Evolutionary conservation across 1,140 invertebrate genomes (phyloP), one percentile per base, ranked within the genome.

Genomic region (Anoplophora glabripennis): DNA sequence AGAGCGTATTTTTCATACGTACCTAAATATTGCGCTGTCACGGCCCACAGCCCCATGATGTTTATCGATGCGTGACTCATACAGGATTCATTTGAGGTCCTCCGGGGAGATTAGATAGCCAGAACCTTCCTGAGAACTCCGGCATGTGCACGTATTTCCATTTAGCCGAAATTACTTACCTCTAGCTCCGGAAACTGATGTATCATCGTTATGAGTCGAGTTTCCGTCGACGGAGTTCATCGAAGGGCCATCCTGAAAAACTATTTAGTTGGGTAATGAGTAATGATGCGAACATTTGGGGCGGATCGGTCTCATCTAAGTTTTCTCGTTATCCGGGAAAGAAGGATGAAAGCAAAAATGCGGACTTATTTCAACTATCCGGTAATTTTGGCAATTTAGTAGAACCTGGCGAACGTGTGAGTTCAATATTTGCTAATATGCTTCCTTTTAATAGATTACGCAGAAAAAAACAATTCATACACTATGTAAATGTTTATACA

Each of bases 71-170:
- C 28, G 44, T 28, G 38, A 46, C 41, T 44, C 41, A 44, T 44
- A 12, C 14, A 44, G 12, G 12, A 28, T 18, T 46, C 44, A 46
- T 46, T 46, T 46, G 44, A 21, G 44, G 44, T 46, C 44, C 44
- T 46, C 28, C 9, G 44, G 38, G 44, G 11, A 18, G 12, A 46
- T 46, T 46, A 46, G 44, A 46, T 9, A 18, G 17, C 44, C 1
- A 18, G 44, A 4, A 46, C 17, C 10, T 28, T 5, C 10, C 44
- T 46, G 44, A n/a, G 44, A 46, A 42, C 40, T 42, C 38, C 40
- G 17, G 17, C 12, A 15, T 10, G 7, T 9, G 17, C 12, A 17
- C 17, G 12, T 42, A 9, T 42, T 42, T 42, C n/a, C 40, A 15
- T 28, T 28, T 28, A 42, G 40, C 10, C 40, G 40, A 42, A 17